Percentiles rank a stretch among this genome's conserved stretches.
Conservation (phyloP, 2,888 invertebrate species). For the Andrena haemorrhoa region DNA sequence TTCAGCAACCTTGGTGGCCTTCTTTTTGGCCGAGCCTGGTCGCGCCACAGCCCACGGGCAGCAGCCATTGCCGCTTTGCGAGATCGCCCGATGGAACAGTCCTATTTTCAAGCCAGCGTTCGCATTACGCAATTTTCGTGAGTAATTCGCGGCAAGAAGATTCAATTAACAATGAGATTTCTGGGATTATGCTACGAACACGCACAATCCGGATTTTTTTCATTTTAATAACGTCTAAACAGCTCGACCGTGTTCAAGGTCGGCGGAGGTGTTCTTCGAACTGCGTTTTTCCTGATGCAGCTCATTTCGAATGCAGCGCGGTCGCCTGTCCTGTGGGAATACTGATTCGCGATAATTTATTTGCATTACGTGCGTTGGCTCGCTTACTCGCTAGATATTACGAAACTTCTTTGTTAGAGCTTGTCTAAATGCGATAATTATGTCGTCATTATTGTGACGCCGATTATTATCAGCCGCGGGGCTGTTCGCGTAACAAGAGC, state of each 20-base stretch:
- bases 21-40: slow-evolving; percentile 87
- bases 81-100: slow-evolving; percentile 90
- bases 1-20: slow-evolving; percentile 88
- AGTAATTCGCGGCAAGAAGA: neutral
- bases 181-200: neutral
- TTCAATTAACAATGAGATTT: neutral
- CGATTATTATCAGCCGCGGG: neutral
- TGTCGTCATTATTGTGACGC: neutral
- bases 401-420: neutral
- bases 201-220: neutral
- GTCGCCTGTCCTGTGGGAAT: neutral
- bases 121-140: neutral
- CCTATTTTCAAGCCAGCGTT: slow-evolving; percentile 84
- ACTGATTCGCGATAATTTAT: neutral
- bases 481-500: too few species aligned
- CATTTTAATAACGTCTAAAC: neutral
- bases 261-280: neutral
- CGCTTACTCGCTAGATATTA: neutral
- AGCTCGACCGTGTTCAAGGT: neutral
- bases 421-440: neutral
- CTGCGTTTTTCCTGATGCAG: neutral
- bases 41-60: slow-evolving; percentile 89
- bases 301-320: slow-evolving; percentile 3
- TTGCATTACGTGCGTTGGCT: neutral
- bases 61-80: slow-evolving; percentile 91